Evolutionary conservation across 2,113 vertebrate species (phyloP).

Genomic region (Tachuris rubrigastra): DNA sequence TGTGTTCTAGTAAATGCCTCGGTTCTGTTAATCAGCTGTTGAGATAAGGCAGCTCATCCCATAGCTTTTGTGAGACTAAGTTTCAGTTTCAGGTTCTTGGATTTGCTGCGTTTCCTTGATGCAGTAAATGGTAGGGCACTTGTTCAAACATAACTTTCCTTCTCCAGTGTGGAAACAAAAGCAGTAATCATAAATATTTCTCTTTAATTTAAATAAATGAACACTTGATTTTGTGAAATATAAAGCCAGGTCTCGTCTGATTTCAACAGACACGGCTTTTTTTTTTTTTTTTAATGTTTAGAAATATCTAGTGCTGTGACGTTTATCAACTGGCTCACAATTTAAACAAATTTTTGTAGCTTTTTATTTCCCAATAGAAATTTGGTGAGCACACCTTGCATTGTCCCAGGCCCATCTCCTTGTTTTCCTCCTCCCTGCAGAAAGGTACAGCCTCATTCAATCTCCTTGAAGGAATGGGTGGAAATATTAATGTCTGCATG

Average conservation of each 20-base stretch:
- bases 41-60: neutral
- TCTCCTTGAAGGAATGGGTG: neutral
- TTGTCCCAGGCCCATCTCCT: neutral
- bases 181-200: neutral
- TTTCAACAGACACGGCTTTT: neutral
- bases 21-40: neutral
- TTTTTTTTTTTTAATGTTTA: neutral
- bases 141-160: neutral
- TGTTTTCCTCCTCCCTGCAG: neutral
- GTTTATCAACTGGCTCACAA: neutral
- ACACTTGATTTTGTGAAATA: neutral
- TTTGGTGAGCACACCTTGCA: neutral
- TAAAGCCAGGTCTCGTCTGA: neutral
- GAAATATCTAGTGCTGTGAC: neutral
- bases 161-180: neutral
- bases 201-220: neutral
- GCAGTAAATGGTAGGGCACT: neutral
- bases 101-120: neutral
- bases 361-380: neutral
- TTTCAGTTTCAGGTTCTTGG: slow-evolving; percentile 33
- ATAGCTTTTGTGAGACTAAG: neutral
- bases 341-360: neutral
- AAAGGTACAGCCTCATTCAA: neutral
- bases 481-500: neutral
- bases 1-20: neutral